Percentiles rank a stretch among this genome's conserved stretches.
Evolutionary conservation across 2,797 vertebrate genomes (phyloP).

Genomic region (Schizopygopsis pylzovi): DNA sequence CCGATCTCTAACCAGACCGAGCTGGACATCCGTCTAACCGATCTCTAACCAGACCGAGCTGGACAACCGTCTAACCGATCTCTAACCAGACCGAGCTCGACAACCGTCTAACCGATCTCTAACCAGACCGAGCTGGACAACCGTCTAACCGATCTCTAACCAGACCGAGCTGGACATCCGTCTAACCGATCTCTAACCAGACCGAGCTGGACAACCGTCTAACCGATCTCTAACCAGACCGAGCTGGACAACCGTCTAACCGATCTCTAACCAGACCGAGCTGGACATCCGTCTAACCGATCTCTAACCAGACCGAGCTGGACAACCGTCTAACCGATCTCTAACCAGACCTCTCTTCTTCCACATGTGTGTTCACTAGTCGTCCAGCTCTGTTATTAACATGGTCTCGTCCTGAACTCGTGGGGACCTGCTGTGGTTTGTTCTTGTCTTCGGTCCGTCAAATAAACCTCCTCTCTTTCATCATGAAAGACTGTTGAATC

Average conservation of each 20-base stretch:
- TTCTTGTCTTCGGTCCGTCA: neutral
- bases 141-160: slow-evolving; percentile 52
- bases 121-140: slow-evolving; percentile 57
- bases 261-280: slow-evolving; percentile 61
- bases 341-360: slow-evolving; percentile 70
- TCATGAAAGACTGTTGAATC: neutral
- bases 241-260: slow-evolving; percentile 16
- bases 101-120: slow-evolving; percentile 15
- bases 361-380: neutral
- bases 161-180: slow-evolving; percentile 61
- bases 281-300: slow-evolving; percentile 53
- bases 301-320: slow-evolving; percentile 61
- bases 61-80: no score
- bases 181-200: slow-evolving; percentile 56
- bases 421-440: neutral
- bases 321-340: slow-evolving; percentile 62
- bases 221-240: slow-evolving; percentile 63
- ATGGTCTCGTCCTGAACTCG: neutral
- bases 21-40: neutral
- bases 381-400: neutral
- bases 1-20: slow-evolving; percentile 58
- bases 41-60: slow-evolving; percentile 61
- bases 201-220: slow-evolving; percentile 60
- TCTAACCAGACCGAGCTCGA: slow-evolving; percentile 61
- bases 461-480: neutral